phyloP scores from a whole-genome alignment of 2,888 invertebrate genomes.

The Pterostichus madidus region DNA sequence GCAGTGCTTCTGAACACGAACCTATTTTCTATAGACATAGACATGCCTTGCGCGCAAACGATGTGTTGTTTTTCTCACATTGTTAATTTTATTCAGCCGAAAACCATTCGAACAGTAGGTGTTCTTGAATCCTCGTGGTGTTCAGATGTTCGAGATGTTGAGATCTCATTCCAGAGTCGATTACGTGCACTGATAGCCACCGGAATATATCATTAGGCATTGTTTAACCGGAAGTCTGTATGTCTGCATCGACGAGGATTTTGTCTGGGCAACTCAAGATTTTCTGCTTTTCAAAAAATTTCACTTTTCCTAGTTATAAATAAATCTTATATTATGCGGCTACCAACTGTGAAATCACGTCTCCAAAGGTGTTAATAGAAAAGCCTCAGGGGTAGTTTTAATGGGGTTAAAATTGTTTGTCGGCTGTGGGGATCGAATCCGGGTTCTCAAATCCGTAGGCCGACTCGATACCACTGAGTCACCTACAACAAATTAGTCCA shows the following conservation, averaged over 20 bases:
- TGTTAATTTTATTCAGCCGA: conserved; percentile 22
- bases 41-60: background rate
- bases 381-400: too few relatives aligned
- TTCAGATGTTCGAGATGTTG: conserved; percentile 9
- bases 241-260: background rate
- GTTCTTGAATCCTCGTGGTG: background rate
- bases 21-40: background rate
- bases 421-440: too few relatives aligned
- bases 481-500: too few relatives aligned
- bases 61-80: conserved; percentile 27
- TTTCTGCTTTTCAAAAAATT: background rate
- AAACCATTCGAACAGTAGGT: conserved; percentile 35
- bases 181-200: conserved; percentile 52
- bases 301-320: background rate
- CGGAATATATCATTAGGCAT: conserved; percentile 58
- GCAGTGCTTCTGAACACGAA: background rate
- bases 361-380: too few relatives aligned
- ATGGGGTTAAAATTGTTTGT: too few relatives aligned
- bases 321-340: too few relatives aligned
- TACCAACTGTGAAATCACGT: too few relatives aligned
- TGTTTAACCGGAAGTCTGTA: conserved; percentile 50
- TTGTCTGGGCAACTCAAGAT: background rate
- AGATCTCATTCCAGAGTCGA: conserved; percentile 46
- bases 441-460: too few relatives aligned
- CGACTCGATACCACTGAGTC: too few relatives aligned